Percentiles rank a stretch among this genome's conserved stretches.
Conservation (phyloP, 1,140 invertebrate species). For the Hetaerina americana region DNA sequence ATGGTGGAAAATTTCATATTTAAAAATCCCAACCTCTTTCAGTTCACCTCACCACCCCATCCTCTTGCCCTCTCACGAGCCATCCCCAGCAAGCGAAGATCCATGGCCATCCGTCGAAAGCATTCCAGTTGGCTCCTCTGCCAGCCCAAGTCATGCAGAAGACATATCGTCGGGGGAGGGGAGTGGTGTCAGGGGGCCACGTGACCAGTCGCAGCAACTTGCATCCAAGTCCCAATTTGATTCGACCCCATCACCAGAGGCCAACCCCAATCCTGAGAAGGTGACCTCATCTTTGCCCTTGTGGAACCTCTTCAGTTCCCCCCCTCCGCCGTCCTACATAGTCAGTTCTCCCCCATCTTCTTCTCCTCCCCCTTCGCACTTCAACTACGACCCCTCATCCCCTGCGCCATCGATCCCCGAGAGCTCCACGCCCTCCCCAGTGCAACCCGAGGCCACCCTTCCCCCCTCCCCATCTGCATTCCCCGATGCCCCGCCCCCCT, state of each 20-base stretch:
- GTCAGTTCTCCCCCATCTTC: neutral
- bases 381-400: neutral
- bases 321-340: neutral
- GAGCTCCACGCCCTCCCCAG: neutral
- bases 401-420: neutral
- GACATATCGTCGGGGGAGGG: neutral
- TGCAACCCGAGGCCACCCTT: neutral
- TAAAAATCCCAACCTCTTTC: too few species aligned
- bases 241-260: neutral
- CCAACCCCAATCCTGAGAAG: neutral
- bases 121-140: neutral
- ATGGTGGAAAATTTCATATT: too few species aligned
- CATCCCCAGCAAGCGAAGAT: neutral
- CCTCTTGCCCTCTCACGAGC: neutral
- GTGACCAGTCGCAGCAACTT: neutral
- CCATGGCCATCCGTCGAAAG: neutral
- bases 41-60: neutral
- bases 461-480: neutral
- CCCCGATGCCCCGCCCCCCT: neutral
- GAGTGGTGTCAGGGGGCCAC: neutral
- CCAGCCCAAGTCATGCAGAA: neutral
- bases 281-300: neutral
- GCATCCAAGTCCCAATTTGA: neutral
- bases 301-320: neutral
- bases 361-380: neutral